Base-by-base conservation (phyloP, 1,140 invertebrate genomes). In the Conus betulinus region DNA sequence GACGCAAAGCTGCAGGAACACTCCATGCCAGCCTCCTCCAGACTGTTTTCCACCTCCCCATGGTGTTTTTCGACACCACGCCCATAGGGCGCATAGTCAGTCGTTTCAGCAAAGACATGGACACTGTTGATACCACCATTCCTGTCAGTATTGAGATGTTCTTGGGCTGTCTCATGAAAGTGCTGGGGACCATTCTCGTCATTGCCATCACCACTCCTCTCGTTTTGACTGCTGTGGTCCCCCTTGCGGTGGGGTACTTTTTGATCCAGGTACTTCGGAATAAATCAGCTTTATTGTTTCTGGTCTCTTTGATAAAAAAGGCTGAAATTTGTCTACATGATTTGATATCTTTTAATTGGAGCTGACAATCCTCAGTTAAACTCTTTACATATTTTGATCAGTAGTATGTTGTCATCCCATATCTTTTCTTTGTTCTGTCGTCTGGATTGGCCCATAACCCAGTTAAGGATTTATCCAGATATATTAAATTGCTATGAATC, bases 161-260 rank as follows among this genome's bases (percentile, higher is more conserved):
- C 88, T 67, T 95, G n/a, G 92, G 91, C 53, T 93, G 93, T 84
- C 85, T 93, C 67, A 96, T 97, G 93, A 95, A 98, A 97, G 98
- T 98, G 10, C 93, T 98, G 89, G 97, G 97, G 53, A 98, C 98
- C 8, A 95, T 99, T 88, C 96, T 98, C 93, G 97, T 99, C 79
- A 99, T 99, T 94, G 97, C 97, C 95, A 97, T 97, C 93, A 97
- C 97, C 90, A 99, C 98, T 60, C 98, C 98, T 0, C 96, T 97
- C 91, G 99, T 99, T 95, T 94, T 98, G 89, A 95, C 96, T 13
- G 97, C 98, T 76, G 97, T 99, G 89, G 79, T 99, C 89, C 98
- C 98, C 17, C 97, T 99, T 92, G 97, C 97, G 76, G 89, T 98
- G n/a, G 90, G 99, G 74, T 99, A 99, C 96, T 98, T 98, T 94